Percentiles rank a stretch among this genome's conserved stretches.
These are phyloP conservation scores for Hozukius guyotensis DNA, from an alignment of 2,797 vertebrate genomes.

Conservation along the genomic window DNA sequence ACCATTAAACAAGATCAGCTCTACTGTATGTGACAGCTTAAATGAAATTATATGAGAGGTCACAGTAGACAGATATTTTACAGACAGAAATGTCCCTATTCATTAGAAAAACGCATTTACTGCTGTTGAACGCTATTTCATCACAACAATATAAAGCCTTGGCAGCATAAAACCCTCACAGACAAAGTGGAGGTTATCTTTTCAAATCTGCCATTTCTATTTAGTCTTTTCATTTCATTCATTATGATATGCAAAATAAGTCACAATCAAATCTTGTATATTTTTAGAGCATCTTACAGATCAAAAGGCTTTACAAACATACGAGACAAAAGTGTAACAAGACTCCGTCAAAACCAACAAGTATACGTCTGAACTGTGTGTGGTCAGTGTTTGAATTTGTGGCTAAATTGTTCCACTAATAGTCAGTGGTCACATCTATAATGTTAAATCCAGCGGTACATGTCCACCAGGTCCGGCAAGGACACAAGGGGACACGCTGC, in stretches of 20 bases:
- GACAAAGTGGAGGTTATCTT: background rate
- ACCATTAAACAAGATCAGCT: background rate
- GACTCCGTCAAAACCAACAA: no score
- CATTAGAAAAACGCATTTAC: background rate
- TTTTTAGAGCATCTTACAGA: background rate
- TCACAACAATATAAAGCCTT: conserved; percentile 15
- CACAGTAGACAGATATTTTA: background rate
- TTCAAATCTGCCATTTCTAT: conserved; percentile 9
- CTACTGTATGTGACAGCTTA: background rate
- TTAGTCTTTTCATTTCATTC: background rate
- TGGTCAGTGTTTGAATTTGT: no score
- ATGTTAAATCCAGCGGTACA: no score
- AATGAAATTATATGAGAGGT: background rate
- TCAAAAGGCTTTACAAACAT: background rate
- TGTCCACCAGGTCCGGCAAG: no score
- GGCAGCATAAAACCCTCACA: background rate
- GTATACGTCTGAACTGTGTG: no score
- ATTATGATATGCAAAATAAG: background rate
- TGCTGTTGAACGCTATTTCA: background rate
- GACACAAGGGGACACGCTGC: no score
- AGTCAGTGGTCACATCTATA: no score
- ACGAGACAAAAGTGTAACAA: background rate
- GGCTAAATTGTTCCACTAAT: no score
- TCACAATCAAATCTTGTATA: background rate
- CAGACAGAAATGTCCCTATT: background rate